Evolutionary conservation across 2,113 vertebrate genomes (phyloP).

Genomic region (Lanius ludovicianus): DNA sequence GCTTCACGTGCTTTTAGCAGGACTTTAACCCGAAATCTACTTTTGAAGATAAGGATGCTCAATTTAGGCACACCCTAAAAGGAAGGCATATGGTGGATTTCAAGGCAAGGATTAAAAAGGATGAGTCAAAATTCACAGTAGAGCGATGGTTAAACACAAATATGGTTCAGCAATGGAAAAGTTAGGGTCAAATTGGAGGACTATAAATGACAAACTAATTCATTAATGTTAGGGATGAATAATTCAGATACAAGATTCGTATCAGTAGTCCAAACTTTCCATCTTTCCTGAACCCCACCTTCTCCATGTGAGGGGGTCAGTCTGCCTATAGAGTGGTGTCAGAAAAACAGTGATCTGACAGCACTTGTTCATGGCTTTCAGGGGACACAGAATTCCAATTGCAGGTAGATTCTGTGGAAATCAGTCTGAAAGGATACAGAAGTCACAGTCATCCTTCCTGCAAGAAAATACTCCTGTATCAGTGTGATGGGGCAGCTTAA

Average conservation of each 20-base stretch:
- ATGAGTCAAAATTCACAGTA: background rate
- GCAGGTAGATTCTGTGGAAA: background rate
- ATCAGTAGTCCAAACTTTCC: background rate
- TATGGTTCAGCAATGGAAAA: background rate
- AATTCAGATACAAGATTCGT: background rate
- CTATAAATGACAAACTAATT: background rate
- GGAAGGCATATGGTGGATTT: background rate
- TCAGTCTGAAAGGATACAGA: background rate
- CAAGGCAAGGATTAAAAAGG: background rate
- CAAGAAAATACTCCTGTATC: background rate
- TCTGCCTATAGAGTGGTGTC: background rate
- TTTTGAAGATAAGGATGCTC: background rate
- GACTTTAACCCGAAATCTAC: background rate
- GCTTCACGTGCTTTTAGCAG: background rate
- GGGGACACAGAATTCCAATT: background rate
- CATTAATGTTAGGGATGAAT: background rate
- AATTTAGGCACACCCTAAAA: background rate
- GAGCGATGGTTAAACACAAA: background rate
- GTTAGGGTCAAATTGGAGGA: background rate
- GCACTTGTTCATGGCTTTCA: background rate
- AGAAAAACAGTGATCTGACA: background rate
- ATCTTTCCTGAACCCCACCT: background rate
- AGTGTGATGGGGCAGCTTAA: background rate
- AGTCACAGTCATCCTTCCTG: background rate
- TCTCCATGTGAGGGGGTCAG: no score